A percentile compares a stretch with the other conserved stretches of the same genome.
Conservation (phyloP, 2,113 vertebrate genomes). For the Lepus americanus region DNA sequence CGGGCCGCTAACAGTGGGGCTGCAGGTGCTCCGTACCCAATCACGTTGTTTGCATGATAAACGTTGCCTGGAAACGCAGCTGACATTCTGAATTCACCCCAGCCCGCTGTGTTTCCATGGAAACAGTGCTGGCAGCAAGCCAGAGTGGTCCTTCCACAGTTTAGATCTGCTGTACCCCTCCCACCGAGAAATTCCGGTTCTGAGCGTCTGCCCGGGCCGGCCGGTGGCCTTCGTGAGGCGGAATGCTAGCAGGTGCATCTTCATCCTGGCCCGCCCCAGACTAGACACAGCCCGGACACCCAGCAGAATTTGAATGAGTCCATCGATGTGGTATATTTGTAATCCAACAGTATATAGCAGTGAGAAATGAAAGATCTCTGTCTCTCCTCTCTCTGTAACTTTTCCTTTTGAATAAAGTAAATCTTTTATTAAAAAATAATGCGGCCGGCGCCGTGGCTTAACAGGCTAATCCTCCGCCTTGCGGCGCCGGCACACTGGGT, state of each 20-base stretch:
- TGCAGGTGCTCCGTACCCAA: too few species aligned
- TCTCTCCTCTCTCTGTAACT: not conserved
- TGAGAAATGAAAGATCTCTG: not conserved
- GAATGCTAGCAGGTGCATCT: not conserved
- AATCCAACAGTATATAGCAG: not conserved
- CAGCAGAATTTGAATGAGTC: not conserved
- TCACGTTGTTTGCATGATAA: not conserved
- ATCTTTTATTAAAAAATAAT: too few species aligned
- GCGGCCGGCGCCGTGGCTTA: too few species aligned
- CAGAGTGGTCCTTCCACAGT: not conserved
- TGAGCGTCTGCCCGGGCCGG: not conserved
- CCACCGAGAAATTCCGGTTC: not conserved
- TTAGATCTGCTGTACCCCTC: not conserved
- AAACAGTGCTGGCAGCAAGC: not conserved
- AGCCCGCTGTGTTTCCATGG: not conserved
- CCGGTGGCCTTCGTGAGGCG: not conserved
- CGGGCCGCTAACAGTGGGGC: too few species aligned
- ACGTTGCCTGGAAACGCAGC: constrained; percentile 4
- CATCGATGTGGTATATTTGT: not conserved
- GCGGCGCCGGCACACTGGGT: too few species aligned
- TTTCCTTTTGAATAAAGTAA: too few species aligned
- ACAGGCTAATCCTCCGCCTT: too few species aligned
- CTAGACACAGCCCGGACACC: not conserved
- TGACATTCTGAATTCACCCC: not conserved
- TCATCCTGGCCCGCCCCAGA: not conserved